A percentile compares a stretch with the other conserved stretches of the same genome.
phyloP scores from a whole-genome alignment of 2,797 vertebrate genomes.

The Rhinoraja longicauda region DNA sequence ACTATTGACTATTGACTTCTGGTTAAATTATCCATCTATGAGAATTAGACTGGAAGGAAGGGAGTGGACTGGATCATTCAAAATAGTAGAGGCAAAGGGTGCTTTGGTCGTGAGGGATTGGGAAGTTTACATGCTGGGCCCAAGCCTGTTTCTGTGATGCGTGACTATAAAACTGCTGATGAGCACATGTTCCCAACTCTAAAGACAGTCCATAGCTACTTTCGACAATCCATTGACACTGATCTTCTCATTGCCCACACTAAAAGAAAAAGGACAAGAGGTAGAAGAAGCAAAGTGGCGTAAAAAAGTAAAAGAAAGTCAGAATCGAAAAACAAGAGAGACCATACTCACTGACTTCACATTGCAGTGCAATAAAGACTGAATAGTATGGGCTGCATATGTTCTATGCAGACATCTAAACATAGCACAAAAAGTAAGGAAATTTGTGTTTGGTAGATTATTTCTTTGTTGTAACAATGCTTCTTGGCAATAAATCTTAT shows the following conservation, averaged over 20 bases:
- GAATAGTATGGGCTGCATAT: not conserved
- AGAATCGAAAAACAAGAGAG: not conserved
- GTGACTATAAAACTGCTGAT: not conserved
- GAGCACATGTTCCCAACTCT: not conserved
- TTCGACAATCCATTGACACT: not conserved
- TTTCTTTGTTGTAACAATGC: too few species aligned
- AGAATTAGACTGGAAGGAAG: not conserved
- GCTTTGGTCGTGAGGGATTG: not conserved
- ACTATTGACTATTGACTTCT: too few species aligned
- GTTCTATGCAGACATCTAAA: not conserved
- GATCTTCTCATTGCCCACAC: not conserved
- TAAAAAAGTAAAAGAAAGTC: not conserved
- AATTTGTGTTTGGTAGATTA: too few species aligned
- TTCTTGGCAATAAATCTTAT: too few species aligned
- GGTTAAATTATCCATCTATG: not conserved
- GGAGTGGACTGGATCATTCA: not conserved
- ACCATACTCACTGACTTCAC: not conserved
- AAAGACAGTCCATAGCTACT: not conserved
- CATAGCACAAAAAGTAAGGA: too few species aligned
- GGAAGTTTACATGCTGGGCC: too few species aligned
- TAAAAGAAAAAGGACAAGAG: not conserved
- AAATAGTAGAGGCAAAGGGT: not conserved
- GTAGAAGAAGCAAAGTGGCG: too few species aligned
- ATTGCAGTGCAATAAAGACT: not conserved
- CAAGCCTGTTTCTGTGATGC: not conserved